phyloP scores from a whole-genome alignment of 2,113 vertebrate species.

The Athene cunicularia region DNA sequence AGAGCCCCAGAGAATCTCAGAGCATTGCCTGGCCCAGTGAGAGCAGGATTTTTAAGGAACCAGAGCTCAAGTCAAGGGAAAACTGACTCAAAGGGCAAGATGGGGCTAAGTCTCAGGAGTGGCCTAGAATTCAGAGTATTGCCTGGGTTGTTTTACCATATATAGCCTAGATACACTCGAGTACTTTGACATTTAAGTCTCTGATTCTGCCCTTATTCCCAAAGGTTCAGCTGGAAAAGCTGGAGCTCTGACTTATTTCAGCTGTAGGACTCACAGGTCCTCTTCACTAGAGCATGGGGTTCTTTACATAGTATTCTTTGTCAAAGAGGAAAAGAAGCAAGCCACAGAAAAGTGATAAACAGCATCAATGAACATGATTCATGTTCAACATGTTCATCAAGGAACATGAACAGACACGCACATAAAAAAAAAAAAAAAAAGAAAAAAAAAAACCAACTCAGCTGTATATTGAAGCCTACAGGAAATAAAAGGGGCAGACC shows the following conservation, averaged over 20 bases:
- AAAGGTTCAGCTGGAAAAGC: background rate
- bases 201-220: background rate
- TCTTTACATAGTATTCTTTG: background rate
- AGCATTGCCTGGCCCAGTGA: background rate
- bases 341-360: background rate
- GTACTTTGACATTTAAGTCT: background rate
- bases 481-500: background rate
- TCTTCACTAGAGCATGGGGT: background rate
- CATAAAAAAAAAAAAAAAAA: background rate
- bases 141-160: conserved; percentile 39
- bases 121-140: background rate
- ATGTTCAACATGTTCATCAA: no score
- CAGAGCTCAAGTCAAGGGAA: background rate
- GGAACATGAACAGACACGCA: background rate
- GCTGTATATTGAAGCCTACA: background rate
- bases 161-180: background rate
- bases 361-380: background rate
- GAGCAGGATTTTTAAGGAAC: background rate
- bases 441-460: background rate
- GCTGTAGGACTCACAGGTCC: background rate
- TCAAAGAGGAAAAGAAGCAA: background rate
- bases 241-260: background rate
- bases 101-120: background rate
- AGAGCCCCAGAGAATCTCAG: background rate
- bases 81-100: background rate